Evolutionary conservation across 2,113 vertebrate species (phyloP).

Genomic region (Halichoeres trimaculatus): DNA sequence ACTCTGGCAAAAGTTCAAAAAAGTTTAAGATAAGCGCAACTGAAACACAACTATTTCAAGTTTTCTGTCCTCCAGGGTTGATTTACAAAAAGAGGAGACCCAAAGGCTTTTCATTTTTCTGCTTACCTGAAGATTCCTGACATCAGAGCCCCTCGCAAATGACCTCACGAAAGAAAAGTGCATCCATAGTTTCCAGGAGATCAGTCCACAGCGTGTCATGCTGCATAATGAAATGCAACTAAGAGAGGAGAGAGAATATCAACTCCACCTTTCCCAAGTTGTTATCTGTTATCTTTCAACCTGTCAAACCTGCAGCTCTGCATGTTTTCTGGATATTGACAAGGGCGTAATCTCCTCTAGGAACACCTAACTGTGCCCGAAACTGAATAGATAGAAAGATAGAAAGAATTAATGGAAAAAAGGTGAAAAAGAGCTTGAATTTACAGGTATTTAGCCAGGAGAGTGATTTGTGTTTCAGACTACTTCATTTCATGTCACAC

Average conservation of each 20-base stretch:
- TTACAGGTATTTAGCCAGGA: not conserved
- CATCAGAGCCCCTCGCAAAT: not conserved
- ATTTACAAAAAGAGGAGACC: slow-evolving; percentile 6
- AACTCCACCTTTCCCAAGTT: not conserved
- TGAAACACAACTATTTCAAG: not conserved
- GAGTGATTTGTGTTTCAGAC: not conserved
- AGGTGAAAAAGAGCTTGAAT: not conserved
- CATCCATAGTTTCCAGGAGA: no score
- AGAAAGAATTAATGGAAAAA: not conserved
- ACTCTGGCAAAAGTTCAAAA: slow-evolving; percentile 30
- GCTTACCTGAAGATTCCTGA: not conserved
- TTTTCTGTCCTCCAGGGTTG: not conserved
- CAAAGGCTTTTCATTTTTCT: slow-evolving; percentile 13
- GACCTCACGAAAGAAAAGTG: not conserved
- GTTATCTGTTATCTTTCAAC: slow-evolving; percentile 8
- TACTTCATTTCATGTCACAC: slow-evolving; percentile 1
- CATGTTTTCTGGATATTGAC: slow-evolving; percentile 18
- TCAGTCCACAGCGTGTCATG: not conserved
- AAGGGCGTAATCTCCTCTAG: slow-evolving; percentile 2
- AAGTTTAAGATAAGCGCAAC: not conserved
- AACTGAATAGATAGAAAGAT: not conserved
- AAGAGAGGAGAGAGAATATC: not conserved
- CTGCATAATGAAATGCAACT: not conserved
- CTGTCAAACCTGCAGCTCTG: slow-evolving; percentile 32
- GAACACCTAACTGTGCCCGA: not conserved